Base-by-base conservation (phyloP, 2,113 vertebrate species). In the Chelonoidis abingdonii region DNA sequence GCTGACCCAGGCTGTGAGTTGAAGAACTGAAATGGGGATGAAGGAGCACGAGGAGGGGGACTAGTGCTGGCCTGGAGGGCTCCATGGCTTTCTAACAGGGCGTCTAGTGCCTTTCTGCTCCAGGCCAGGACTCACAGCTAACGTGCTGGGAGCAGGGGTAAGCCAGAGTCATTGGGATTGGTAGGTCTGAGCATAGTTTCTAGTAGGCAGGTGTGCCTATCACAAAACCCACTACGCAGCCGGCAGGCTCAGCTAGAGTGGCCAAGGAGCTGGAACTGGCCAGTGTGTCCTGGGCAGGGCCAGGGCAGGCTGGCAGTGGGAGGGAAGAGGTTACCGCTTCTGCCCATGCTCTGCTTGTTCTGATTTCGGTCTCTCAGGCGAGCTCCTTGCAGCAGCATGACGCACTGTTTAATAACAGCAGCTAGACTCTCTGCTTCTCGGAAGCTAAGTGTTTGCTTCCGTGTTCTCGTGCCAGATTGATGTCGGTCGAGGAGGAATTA, bases 401-500 rank as follows among this genome's bases (percentile, higher is more conserved):
- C 12, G 21, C 22, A 5, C 24, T 31, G 6, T 19, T 21, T 65
- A 19, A 53, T 21, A 25, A 21, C 44, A 8, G 19, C 44, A 59
- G 14, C 83, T 49, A 21, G 81, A 12, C 41, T 35, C 8, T 47
- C 38, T 49, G 29, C 47, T 44, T 29, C 24, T 8, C 49, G 25
- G 31, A 35, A 31, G 57, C 44, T 72, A 27, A 38, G 35, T 3
- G n/a, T 49, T 35, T 27, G 86, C 75, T 21, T 35, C 22, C 53
- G 2, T 82, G 49, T 95, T 86, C 9, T 83, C 14, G 47, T 50
- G 25, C 53, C 98, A 99, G 99, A 97, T 98, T 99, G 95, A 99
- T 99, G 99, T 99, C 99, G 0, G 99, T 99, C 90, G 99, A 99
- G 92, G 99, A 99, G 95, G 99, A 99, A 95, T 97, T 99, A 56